Percentiles rank a stretch among this genome's conserved stretches.
Evolutionary conservation across 2,888 invertebrate genomes (phyloP).

Genomic region (Ichneumoninae sp.): DNA sequence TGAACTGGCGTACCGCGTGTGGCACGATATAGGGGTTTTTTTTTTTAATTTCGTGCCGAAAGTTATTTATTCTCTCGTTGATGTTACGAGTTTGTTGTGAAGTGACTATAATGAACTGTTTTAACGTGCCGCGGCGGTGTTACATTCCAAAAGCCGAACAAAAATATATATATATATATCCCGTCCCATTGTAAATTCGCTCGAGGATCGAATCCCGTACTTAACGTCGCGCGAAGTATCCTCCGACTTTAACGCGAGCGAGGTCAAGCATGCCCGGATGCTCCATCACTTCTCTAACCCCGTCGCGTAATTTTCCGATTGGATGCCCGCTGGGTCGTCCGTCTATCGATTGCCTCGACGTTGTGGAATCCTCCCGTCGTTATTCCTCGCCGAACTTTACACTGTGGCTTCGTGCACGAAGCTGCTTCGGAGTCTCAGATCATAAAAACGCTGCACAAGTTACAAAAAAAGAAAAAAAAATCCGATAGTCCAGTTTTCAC

Average conservation of each 20-base stretch:
- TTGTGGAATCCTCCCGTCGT: constrained; percentile 15
- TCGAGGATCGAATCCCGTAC: constrained; percentile 7
- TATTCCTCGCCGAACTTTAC: constrained; percentile 6
- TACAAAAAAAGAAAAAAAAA: constrained; percentile 24
- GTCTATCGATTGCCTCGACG: constrained; percentile 19
- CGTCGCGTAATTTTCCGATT: constrained; percentile 23
- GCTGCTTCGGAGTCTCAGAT: constrained; percentile 5
- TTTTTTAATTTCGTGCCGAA: constrained; percentile 8
- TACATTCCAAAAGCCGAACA: constrained; percentile 53
- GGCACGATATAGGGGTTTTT: constrained; percentile 4
- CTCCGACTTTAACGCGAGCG: constrained; percentile 1
- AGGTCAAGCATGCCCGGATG: not conserved
- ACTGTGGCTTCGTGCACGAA: not conserved
- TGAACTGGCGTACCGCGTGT: not conserved
- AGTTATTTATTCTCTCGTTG: constrained; percentile 46
- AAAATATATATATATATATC: not conserved
- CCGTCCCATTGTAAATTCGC: constrained; percentile 14
- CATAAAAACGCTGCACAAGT: constrained; percentile 29
- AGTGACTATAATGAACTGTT: constrained; percentile 35
- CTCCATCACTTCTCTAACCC: not conserved
- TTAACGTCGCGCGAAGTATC: constrained; percentile 2
- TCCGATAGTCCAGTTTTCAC: constrained; percentile 29
- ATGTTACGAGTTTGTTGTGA: constrained; percentile 50
- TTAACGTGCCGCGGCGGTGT: constrained; percentile 38
- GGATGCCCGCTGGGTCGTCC: constrained; percentile 7